These are phyloP conservation scores for Arctocebus calabarensis DNA, from an alignment of 2,797 vertebrate species.

Conservation along the genomic window DNA sequence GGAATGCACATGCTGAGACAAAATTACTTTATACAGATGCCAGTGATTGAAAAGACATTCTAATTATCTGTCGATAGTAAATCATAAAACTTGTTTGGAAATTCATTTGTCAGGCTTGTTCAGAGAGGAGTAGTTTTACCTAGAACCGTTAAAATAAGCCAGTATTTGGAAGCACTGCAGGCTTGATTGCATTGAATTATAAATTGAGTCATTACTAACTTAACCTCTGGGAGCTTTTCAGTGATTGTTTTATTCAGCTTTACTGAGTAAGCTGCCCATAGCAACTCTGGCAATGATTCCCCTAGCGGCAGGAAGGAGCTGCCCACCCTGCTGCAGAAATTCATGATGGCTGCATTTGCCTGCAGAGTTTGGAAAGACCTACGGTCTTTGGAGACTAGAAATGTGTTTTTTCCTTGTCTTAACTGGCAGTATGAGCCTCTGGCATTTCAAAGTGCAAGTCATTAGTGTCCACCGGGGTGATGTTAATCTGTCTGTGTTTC, in stretches of 20 bases:
- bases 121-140: constrained; percentile 63
- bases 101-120: constrained; percentile 72
- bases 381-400: constrained; percentile 89
- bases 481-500: constrained; percentile 92
- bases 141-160: constrained; percentile 74
- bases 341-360: constrained; percentile 88
- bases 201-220: constrained; percentile 87
- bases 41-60: constrained; percentile 66
- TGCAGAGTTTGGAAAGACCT: constrained; percentile 90
- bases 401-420: constrained; percentile 90
- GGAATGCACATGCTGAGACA: constrained; percentile 61
- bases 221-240: constrained; percentile 88
- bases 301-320: constrained; percentile 86
- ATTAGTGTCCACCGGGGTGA: constrained; percentile 90
- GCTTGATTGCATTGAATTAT: constrained; percentile 87
- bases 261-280: constrained; percentile 86
- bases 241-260: constrained; percentile 89
- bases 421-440: constrained; percentile 90
- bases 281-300: constrained; percentile 89
- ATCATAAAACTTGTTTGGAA: constrained; percentile 68
- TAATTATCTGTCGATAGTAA: constrained; percentile 74
- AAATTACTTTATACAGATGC: constrained; percentile 74
- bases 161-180: constrained; percentile 84
- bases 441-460: constrained; percentile 91
- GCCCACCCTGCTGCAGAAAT: constrained; percentile 87